Base-by-base conservation (phyloP, 2,888 invertebrate genomes). In the Apotomis capreana region DNA sequence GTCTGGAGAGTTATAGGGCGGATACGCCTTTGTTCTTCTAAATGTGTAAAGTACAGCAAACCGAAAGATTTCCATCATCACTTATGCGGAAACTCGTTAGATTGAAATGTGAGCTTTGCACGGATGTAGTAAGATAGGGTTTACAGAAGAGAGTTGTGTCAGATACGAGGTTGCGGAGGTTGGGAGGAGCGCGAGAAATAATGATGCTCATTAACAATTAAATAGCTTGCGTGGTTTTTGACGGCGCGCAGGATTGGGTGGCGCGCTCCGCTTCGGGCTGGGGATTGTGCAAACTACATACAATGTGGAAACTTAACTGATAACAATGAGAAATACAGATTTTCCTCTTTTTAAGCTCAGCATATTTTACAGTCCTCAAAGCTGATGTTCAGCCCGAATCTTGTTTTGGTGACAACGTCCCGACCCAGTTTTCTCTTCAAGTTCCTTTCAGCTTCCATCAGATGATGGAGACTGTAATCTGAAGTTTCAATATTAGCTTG, bases 141-240 rank as follows among this genome's bases (percentile, higher is more conserved):
- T 54, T 54, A 8, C 37, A 54, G 13, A 1, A 4, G 15, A 5
- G n/a, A 2, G 26, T 44, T 55, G 37, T 0, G 36, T 5, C 6
- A 55, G 55, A 55, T 55, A 64, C 44, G 58, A 58, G 67, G 58
- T 58, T 13, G 49, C 36, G 36, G 10, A 58, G 58, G 5, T 36
- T 4, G 6, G 5, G n/a, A n/a, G 44, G 64, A 52, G 63, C 44
- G 64, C 68, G 68, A 79, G 81, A 82, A 86, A 77, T 84, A 84
- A 86, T 86, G 80, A 76, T 63, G 62, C 76, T 78, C 85, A 86
- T 86, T 85, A 86, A 86, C 86, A 84, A 85, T 84, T 85, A 82
- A 77, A 68, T 69, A 57, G 55, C 69, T 40, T 58, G 61, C 70
- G 52, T 58, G 70, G 73, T 61, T 64, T 74, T 74, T 71, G 68